Percentiles rank a stretch among this genome's conserved stretches.
Conservation (phyloP, 1,140 invertebrate species). For the Zaprionus ghesquierei region DNA sequence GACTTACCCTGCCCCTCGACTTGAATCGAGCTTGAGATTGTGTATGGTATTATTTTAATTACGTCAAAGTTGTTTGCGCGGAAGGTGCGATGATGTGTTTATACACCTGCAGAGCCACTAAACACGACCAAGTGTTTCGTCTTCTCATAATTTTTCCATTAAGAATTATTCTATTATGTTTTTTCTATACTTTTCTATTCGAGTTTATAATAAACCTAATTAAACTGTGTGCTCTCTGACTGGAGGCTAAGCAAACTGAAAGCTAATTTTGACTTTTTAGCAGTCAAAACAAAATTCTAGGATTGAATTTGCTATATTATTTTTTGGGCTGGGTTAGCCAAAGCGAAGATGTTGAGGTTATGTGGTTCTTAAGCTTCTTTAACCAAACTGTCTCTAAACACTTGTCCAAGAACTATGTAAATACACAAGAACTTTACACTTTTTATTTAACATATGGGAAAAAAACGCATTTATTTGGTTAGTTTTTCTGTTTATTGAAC, state of each 20-base stretch:
- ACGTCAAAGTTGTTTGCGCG: neutral
- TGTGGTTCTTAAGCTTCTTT: neutral
- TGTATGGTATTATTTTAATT: neutral
- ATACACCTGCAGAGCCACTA: constrained; percentile 6
- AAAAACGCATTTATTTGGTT: neutral
- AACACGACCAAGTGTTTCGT: neutral
- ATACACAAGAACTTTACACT: neutral
- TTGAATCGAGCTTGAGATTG: neutral
- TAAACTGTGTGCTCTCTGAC: neutral
- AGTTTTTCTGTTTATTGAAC: neutral
- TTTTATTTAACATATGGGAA: neutral
- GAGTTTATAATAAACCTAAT: neutral
- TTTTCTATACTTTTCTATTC: neutral
- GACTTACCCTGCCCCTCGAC: neutral
- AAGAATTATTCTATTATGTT: neutral
- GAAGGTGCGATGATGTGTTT: neutral
- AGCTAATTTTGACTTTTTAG: neutral
- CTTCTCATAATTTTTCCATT: neutral
- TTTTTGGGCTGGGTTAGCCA: too few relatives aligned
- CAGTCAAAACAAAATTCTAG: too few relatives aligned
- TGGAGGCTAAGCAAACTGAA: neutral
- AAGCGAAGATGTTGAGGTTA: too few relatives aligned
- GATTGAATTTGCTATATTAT: too few relatives aligned
- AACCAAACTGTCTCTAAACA: neutral
- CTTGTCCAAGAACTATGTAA: neutral